Conservation (phyloP, 2,888 invertebrate species). For the Miltochrista miniata region DNA sequence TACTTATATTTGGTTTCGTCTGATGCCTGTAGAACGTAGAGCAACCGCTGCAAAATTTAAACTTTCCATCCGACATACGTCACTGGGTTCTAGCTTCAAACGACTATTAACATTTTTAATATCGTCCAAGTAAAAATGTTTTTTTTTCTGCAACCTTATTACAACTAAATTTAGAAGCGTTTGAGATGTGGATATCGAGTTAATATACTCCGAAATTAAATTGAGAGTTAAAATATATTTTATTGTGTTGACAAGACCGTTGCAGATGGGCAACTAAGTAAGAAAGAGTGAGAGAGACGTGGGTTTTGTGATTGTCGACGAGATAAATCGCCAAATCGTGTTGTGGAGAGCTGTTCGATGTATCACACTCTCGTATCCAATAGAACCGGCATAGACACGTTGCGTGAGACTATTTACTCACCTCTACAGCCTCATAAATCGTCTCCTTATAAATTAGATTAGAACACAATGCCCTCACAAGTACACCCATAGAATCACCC, state of each 20-base stretch:
- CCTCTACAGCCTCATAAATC: conserved; percentile 66
- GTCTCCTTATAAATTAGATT: conserved; percentile 70
- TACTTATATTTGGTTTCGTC: conserved; percentile 67
- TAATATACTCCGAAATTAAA: conserved; percentile 8
- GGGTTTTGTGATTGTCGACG: conserved; percentile 51
- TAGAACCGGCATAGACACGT: conserved; percentile 62
- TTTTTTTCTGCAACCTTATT: no score
- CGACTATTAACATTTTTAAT: no score
- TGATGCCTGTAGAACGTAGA: conserved; percentile 63
- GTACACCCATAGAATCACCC: conserved; percentile 38
- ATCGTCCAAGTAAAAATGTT: no score
- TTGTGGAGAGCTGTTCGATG: conserved; percentile 58
- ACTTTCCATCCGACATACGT: no score
- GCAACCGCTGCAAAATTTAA: conserved; percentile 67
- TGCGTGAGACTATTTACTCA: conserved; percentile 68
- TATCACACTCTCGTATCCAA: conserved; percentile 68
- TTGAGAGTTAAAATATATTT: conserved; percentile 38
- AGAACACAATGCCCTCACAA: conserved; percentile 54
- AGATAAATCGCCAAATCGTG: conserved; percentile 65
- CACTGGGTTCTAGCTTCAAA: no score
- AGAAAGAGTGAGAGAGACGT: conserved; percentile 9
- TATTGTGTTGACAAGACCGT: conserved; percentile 51
- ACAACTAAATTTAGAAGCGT: no score
- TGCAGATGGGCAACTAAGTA: conserved; percentile 3
- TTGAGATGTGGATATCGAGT: conserved; percentile 13